These are phyloP conservation scores for Formicarius rufipectus DNA, from an alignment of 2,113 vertebrate species.

Conservation along the genomic window DNA sequence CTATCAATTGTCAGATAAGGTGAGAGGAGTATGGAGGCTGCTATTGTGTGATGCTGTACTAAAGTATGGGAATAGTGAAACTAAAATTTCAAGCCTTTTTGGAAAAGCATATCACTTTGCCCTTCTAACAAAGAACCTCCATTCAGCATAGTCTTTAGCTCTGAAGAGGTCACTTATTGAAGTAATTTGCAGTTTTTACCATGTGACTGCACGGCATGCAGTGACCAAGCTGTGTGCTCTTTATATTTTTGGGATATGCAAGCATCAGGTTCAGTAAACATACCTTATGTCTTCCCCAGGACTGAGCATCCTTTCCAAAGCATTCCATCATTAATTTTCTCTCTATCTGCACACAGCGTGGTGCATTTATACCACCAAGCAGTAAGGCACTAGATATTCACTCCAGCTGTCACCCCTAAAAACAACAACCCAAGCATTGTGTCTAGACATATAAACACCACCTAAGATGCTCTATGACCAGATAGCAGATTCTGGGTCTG, in stretches of 20 bases:
- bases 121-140: not conserved
- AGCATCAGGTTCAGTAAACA: not conserved
- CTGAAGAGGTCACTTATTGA: not conserved
- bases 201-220: not conserved
- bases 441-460: fast-evolving
- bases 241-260: fast-evolving
- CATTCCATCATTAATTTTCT: not conserved
- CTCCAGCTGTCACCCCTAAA: not conserved
- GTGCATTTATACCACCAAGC: not conserved
- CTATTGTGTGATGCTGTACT: not conserved
- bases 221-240: not conserved
- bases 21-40: not conserved
- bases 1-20: not conserved
- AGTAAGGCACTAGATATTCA: not conserved
- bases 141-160: not conserved
- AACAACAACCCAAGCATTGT: not conserved
- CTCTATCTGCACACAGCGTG: fast-evolving
- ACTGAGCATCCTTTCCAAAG: not conserved
- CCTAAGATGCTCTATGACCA: fast-evolving
- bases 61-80: not conserved
- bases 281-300: not conserved
- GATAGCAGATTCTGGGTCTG: not conserved
- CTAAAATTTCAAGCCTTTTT: not conserved
- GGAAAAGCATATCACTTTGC: not conserved
- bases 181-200: not conserved